Base-by-base conservation (phyloP, 2,888 invertebrate species). In the Rhimphoctona megacephalus region DNA sequence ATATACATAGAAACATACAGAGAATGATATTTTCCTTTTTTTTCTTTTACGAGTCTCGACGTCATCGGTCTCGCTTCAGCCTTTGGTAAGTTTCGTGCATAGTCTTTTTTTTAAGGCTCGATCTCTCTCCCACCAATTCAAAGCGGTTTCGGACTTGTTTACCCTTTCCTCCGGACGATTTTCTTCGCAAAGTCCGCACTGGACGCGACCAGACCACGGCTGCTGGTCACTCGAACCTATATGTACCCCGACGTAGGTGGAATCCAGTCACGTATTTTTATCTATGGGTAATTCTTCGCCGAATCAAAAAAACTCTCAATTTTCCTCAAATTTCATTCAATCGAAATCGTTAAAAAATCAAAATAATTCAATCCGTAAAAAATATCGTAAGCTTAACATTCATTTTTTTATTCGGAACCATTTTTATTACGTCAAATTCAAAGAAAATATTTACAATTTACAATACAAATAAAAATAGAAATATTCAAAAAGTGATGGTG, bases 211-310 rank as follows among this genome's bases (percentile, higher is more conserved):
- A 87, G 88, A 86, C 83, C 83, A 61, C 83, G 87, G 87, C 87
- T 87, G 64, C 79, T 73, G 73, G 86, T 83, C 76, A 87, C 88
- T 84, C 83, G 79, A 86, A 86, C 82, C 74, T 81, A 69, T 81
- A 64, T 73, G 87, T 43, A 85, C 81, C 85, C 87, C 88, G 90
- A 91, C 90, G 91, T 91, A 92, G 91, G 91, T 90, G 90, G 90
- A 88, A 91, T 89, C 87, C 90, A 88, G 89, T 88, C 89, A 52
- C 69, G 78, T 81, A 72, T 82, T 78, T 78, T 69, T 69, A 81
- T 66, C 46, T 52, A 85, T 30, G 22, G 76, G 76, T n/a, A n/a
- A 64, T 77, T 77, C 64, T 22, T n/a, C 22, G 25, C 49, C 49
- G 33, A 73, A 30, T 49, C 33, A 22, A 57, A 17, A 14, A 17